These are phyloP conservation scores for Bombus waltoni DNA, from an alignment of 1,140 invertebrate genomes.

Conservation along the genomic window DNA sequence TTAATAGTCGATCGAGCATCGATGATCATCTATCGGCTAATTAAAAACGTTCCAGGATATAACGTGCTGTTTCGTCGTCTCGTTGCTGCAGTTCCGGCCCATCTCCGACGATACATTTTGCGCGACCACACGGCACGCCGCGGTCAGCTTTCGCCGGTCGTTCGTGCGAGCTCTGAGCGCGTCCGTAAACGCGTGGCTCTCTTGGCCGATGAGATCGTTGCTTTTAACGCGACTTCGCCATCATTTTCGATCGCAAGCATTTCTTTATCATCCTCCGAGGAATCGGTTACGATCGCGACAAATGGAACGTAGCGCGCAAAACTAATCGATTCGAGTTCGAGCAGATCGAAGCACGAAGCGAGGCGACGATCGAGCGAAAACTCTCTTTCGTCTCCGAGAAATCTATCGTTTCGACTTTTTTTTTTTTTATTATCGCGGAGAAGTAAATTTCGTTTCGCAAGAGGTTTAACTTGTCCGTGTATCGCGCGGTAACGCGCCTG, in stretches of 20 bases:
- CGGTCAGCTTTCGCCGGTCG: neutral
- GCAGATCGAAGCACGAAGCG: too few species aligned
- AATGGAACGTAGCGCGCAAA: neutral
- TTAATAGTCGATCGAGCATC: neutral
- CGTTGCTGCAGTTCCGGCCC: too few species aligned
- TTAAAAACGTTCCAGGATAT: neutral
- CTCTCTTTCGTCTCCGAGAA: too few species aligned
- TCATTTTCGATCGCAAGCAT: neutral
- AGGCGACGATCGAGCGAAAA: too few species aligned
- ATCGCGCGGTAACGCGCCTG: too few species aligned
- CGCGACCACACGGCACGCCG: neutral
- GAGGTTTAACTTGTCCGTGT: neutral
- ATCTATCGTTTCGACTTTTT: too few species aligned
- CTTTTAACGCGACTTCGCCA: constrained; percentile 23
- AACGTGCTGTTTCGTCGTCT: neutral
- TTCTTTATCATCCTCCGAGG: too few species aligned
- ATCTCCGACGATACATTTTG: neutral
- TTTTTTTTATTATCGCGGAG: too few species aligned
- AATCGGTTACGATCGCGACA: neutral
- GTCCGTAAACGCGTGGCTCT: neutral
- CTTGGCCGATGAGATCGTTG: constrained; percentile 56
- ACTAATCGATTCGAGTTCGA: neutral
- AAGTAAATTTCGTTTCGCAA: neutral
- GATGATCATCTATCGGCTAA: too few species aligned
- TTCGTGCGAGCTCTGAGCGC: constrained; percentile 44